phyloP scores from a whole-genome alignment of 2,113 vertebrate genomes.

The Rutilus rutilus region DNA sequence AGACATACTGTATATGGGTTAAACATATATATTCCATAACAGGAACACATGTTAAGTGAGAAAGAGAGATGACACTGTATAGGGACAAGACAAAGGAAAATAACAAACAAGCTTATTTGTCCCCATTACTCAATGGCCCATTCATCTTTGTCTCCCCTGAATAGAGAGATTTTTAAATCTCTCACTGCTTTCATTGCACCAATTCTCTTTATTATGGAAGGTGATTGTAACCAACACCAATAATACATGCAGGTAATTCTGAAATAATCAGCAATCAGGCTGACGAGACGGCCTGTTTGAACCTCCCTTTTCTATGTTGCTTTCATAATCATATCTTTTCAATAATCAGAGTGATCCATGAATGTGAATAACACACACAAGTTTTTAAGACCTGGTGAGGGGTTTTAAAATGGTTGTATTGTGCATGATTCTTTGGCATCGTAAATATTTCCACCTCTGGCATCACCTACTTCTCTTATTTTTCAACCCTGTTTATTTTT shows the following conservation, averaged over 20 bases:
- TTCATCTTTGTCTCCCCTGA: conserved; percentile 9
- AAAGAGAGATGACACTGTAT: background rate
- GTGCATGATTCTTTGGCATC: background rate
- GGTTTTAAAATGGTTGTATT: background rate
- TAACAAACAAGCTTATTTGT: conserved; percentile 42
- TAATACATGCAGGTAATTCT: conserved; percentile 18
- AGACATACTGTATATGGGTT: too few species aligned
- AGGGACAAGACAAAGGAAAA: conserved; percentile 11
- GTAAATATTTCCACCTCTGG: background rate
- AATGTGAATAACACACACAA: background rate
- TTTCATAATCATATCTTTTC: conserved; percentile 14
- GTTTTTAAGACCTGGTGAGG: background rate
- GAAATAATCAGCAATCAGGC: conserved; percentile 44
- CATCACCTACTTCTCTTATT: background rate
- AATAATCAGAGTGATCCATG: conserved; percentile 2
- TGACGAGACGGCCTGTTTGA: conserved; percentile 21
- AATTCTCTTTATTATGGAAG: conserved; percentile 26
- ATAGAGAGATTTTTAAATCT: conserved; percentile 29
- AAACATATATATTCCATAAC: too few species aligned
- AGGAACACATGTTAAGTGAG: background rate
- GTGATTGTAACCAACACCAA: background rate
- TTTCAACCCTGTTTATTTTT: background rate
- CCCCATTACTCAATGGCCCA: conserved; percentile 16
- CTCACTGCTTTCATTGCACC: background rate
- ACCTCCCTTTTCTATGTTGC: background rate